phyloP scores from a whole-genome alignment of 2,888 invertebrate genomes.

The Trachelus iudaicus region DNA sequence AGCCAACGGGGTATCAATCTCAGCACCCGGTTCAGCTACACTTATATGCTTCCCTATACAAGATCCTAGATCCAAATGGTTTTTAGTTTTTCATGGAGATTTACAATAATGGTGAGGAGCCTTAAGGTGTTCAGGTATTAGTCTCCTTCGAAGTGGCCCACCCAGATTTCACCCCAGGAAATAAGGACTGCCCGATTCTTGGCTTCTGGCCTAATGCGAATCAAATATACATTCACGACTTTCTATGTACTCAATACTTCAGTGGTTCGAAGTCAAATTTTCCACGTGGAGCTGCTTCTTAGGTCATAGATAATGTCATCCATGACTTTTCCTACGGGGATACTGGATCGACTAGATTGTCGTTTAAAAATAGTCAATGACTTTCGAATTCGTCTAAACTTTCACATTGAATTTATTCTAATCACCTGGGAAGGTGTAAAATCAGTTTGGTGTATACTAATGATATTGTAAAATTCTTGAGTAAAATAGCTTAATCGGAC shows the following conservation, averaged over 20 bases:
- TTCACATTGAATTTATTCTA: neutral
- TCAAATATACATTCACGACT: neutral
- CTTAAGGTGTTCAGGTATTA: constrained; percentile 2
- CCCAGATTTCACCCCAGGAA: constrained; percentile 9
- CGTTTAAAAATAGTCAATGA: neutral
- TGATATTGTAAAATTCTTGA: neutral
- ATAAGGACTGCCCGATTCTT: neutral
- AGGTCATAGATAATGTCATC: neutral
- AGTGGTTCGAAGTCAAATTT: neutral
- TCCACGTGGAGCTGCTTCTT: neutral
- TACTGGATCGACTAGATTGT: neutral
- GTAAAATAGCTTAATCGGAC: neutral
- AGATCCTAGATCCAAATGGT: constrained; percentile 2
- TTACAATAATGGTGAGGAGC: neutral
- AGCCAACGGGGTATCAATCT: constrained; percentile 47
- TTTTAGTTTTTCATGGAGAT: constrained; percentile 9
- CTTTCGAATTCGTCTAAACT: neutral
- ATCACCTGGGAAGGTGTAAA: neutral
- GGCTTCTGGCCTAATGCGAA: neutral
- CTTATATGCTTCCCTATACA: neutral
- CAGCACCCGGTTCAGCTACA: constrained; percentile 43
- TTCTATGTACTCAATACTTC: neutral
- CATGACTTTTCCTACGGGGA: neutral
- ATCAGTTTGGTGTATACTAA: neutral
- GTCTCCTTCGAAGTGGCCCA: neutral